phyloP scores from a whole-genome alignment of 2,797 vertebrate genomes.

The Otus scops region DNA sequence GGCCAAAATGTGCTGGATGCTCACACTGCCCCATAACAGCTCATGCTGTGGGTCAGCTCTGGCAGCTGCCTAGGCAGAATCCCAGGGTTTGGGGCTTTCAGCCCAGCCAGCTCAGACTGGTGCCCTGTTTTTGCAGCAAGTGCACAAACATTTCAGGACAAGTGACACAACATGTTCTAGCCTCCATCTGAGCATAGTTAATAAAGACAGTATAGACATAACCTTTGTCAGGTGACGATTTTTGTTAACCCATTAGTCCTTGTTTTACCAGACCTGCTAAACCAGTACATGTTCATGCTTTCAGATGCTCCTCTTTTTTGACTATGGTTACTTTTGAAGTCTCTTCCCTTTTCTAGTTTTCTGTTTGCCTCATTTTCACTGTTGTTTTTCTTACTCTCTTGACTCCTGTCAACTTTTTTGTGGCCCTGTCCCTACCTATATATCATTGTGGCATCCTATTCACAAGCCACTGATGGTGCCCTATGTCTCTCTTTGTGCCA shows the following conservation, averaged over 20 bases:
- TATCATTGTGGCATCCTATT: background rate
- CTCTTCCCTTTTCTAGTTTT: background rate
- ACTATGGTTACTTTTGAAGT: background rate
- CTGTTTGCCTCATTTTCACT: background rate
- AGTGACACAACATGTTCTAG: background rate
- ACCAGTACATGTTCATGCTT: background rate
- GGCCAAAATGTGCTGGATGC: background rate
- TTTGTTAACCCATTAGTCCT: background rate
- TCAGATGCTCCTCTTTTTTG: background rate
- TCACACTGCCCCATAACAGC: background rate
- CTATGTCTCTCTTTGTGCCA: background rate
- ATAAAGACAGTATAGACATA: background rate
- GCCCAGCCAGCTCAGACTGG: background rate
- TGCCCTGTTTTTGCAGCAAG: accelerated
- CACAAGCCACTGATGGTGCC: background rate
- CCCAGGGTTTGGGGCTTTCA: background rate
- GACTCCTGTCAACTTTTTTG: background rate
- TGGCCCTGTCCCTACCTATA: background rate
- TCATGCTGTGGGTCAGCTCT: background rate
- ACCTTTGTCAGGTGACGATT: background rate
- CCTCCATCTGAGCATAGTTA: background rate
- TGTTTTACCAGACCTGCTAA: background rate
- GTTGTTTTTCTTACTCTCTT: background rate
- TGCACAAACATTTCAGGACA: background rate
- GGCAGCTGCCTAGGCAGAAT: background rate